Evolutionary conservation across 2,888 invertebrate genomes (phyloP).

Genomic region (Andrena haemorrhoa): DNA sequence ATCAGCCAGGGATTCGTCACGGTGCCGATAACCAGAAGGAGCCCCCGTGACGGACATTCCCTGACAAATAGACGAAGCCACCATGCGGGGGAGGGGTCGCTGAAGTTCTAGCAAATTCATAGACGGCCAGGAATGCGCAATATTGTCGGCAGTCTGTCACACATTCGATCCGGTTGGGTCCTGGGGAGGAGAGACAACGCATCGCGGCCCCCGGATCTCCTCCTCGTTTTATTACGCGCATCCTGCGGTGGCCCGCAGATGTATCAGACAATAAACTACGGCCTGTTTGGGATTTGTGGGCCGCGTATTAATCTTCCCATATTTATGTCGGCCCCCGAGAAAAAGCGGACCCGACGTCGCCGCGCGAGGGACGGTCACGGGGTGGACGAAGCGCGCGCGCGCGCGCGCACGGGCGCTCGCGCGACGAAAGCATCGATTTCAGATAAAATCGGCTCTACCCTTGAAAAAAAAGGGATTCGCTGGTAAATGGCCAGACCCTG

Average conservation of each 20-base stretch:
- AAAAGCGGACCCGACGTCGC: constrained; percentile 49
- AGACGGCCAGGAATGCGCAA: constrained; percentile 81
- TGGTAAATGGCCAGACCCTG: constrained; percentile 28
- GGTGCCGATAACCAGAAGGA: constrained; percentile 58
- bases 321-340: constrained; percentile 75
- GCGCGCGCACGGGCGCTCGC: constrained; percentile 16
- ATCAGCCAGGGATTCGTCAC: constrained; percentile 64
- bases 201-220: constrained; percentile 33
- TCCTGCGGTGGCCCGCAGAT: constrained; percentile 65
- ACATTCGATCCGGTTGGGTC: constrained; percentile 80
- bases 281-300: constrained; percentile 80
- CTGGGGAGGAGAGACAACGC: constrained; percentile 54
- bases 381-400: constrained; percentile 22
- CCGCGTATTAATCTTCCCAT: constrained; percentile 82
- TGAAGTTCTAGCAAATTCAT: constrained; percentile 69
- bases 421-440: constrained; percentile 67
- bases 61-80: constrained; percentile 57
- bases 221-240: constrained; percentile 72
- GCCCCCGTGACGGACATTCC: constrained; percentile 52
- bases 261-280: constrained; percentile 82
- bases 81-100: neutral
- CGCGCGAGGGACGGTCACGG: constrained; percentile 8
- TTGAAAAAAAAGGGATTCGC: constrained; percentile 23
- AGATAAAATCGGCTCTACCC: constrained; percentile 50
- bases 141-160: constrained; percentile 83